These are phyloP conservation scores for Dendrocopos noguchii DNA, from an alignment of 2,113 vertebrate genomes.

Conservation along the genomic window DNA sequence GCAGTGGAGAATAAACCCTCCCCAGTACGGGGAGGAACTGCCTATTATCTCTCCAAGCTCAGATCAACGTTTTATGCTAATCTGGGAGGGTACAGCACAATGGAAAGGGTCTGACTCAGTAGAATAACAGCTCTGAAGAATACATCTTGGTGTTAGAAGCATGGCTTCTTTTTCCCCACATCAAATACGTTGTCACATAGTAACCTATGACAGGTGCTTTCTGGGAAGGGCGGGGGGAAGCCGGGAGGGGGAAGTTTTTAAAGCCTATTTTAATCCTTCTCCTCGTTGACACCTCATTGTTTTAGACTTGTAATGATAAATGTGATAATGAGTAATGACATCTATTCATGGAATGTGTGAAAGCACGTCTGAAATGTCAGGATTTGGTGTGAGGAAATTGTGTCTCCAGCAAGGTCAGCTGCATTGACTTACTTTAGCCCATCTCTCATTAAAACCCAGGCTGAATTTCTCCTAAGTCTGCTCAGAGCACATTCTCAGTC, in stretches of 20 bases:
- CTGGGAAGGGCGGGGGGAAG: background rate
- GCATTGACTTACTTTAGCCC: constrained; percentile 58
- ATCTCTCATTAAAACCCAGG: constrained; percentile 52
- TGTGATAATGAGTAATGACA: constrained; percentile 79
- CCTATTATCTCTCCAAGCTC: background rate
- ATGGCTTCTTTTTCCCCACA: background rate
- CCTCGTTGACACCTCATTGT: constrained; percentile 68
- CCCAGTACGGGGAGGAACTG: background rate
- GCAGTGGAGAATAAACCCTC: background rate
- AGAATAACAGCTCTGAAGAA: background rate
- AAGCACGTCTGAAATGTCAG: constrained; percentile 74
- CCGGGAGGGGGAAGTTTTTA: constrained; percentile 1
- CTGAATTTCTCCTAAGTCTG: constrained; percentile 58
- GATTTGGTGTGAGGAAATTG: constrained; percentile 72
- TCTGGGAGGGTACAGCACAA: background rate
- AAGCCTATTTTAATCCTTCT: constrained; percentile 70
- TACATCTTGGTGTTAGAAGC: background rate
- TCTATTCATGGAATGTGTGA: constrained; percentile 77
- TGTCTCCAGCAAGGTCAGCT: constrained; percentile 67
- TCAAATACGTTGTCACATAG: background rate
- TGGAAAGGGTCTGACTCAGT: background rate
- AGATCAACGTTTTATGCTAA: background rate
- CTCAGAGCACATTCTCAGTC: background rate
- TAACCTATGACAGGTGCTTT: constrained; percentile 31
- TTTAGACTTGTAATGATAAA: constrained; percentile 76